These are phyloP conservation scores for Stomatorhinus ivindoensis DNA, from an alignment of 2,113 vertebrate genomes.

Conservation along the genomic window DNA sequence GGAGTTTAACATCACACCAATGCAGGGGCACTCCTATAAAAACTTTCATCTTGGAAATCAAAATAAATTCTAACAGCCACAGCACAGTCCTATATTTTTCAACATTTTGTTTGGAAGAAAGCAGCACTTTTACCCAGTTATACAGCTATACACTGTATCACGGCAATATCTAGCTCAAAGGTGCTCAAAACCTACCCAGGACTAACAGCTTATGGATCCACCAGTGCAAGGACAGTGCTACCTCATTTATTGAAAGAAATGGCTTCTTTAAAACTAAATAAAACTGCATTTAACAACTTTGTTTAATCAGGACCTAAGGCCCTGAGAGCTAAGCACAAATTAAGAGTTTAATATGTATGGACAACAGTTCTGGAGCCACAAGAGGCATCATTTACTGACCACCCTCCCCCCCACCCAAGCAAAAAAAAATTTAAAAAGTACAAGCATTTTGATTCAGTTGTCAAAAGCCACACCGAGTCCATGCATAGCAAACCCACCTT, in stretches of 20 bases:
- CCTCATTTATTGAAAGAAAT: not conserved
- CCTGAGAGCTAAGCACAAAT: not conserved
- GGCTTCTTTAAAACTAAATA: not conserved
- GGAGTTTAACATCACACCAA: not conserved
- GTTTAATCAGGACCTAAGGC: not conserved
- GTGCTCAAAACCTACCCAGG: not conserved
- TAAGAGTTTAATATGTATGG: not conserved
- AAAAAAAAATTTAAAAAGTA: not conserved
- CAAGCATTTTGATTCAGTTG: not conserved
- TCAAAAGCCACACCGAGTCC: not conserved
- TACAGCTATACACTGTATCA: not conserved
- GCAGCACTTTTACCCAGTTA: not conserved
- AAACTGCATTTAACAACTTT: not conserved
- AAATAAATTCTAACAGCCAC: not conserved
- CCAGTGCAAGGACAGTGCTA: not conserved
- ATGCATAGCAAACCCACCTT: constrained; percentile 55
- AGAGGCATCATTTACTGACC: not conserved
- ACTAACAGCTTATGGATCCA: not conserved
- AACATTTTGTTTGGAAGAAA: not conserved
- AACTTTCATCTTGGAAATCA: not conserved
- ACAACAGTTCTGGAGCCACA: not conserved
- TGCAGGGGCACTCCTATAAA: not conserved
- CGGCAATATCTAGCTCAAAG: not conserved
- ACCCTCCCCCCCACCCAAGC: too few species aligned
- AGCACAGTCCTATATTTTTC: not conserved